A percentile compares a stretch with the other conserved stretches of the same genome.
Evolutionary conservation across 2,797 vertebrate species (phyloP).

Genomic region (Rhyacichthys aspro): DNA sequence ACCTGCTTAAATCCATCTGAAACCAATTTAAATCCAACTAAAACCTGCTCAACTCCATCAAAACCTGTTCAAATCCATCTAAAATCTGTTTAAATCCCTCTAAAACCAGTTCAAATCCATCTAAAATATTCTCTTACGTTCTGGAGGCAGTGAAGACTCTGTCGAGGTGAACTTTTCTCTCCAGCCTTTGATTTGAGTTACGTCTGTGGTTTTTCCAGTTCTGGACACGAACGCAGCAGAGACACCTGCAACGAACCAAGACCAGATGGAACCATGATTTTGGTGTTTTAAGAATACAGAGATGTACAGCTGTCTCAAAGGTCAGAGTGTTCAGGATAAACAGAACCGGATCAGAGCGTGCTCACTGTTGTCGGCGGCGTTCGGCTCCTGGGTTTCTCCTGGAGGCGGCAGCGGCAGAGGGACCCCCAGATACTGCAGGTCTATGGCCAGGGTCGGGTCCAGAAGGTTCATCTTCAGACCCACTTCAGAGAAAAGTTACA

Average conservation of each 20-base stretch:
- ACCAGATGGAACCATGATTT: too few species aligned
- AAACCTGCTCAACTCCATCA: not conserved
- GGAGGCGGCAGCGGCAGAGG: conserved; percentile 88
- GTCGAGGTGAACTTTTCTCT: conserved; percentile 86
- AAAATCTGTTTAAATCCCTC: conserved; percentile 72
- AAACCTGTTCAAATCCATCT: too few species aligned
- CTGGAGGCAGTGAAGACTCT: conserved; percentile 71
- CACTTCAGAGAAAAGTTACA: conserved; percentile 75
- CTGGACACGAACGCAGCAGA: conserved; percentile 90
- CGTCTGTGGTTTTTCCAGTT: conserved; percentile 97
- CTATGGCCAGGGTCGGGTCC: conserved; percentile 87
- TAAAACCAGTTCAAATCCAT: conserved; percentile 40
- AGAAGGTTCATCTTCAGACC: conserved; percentile 93
- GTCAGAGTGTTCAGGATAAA: too few species aligned
- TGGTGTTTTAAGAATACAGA: too few species aligned
- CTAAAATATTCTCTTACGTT: conserved; percentile 73
- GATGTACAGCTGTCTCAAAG: too few species aligned
- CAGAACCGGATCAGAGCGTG: not conserved
- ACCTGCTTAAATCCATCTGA: not conserved
- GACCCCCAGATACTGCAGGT: conserved; percentile 95
- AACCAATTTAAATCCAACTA: not conserved
- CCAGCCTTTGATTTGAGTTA: conserved; percentile 98
- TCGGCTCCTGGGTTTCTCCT: conserved; percentile 32
- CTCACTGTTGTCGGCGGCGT: conserved; percentile 57
- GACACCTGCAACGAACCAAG: conserved; percentile 69